Evolutionary conservation across 2,888 invertebrate genomes (phyloP).

Genomic region (Agelastica alni): DNA sequence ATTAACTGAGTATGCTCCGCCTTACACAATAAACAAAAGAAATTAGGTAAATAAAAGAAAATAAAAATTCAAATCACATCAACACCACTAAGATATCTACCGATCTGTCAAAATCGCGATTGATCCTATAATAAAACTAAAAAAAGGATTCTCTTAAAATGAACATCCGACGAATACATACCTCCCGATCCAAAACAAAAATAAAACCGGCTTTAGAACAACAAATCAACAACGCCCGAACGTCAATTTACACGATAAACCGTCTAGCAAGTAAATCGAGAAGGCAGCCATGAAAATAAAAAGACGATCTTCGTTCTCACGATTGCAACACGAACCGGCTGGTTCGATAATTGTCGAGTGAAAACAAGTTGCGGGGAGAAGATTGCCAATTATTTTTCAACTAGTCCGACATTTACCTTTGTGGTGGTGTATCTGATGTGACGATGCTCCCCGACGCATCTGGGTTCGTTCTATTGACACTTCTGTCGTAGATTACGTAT

Average conservation of each 20-base stretch:
- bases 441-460: conserved; percentile 62
- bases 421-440: conserved; percentile 52
- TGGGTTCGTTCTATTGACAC: conserved; percentile 40
- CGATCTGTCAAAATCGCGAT: not conserved
- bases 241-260: conserved; percentile 3
- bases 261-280: not conserved
- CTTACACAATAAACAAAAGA: conserved; percentile 6
- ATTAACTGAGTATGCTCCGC: too few relatives aligned
- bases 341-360: not conserved
- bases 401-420: conserved; percentile 55
- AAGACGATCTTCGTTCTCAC: not conserved
- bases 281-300: conserved; percentile 8
- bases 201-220: conserved; percentile 2
- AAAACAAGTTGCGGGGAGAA: conserved; percentile 3
- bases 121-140: not conserved
- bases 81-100: not conserved
- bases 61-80: not conserved
- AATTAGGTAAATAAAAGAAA: conserved; percentile 1
- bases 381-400: not conserved
- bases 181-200: not conserved
- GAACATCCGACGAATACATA: not conserved
- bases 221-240: conserved; percentile 3
- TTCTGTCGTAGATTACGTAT: not conserved
- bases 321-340: not conserved
- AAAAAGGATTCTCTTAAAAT: not conserved